Percentiles rank a stretch among this genome's conserved stretches.
These are phyloP conservation scores for Plotosus lineatus DNA, from an alignment of 2,113 vertebrate genomes.

Conservation along the genomic window DNA sequence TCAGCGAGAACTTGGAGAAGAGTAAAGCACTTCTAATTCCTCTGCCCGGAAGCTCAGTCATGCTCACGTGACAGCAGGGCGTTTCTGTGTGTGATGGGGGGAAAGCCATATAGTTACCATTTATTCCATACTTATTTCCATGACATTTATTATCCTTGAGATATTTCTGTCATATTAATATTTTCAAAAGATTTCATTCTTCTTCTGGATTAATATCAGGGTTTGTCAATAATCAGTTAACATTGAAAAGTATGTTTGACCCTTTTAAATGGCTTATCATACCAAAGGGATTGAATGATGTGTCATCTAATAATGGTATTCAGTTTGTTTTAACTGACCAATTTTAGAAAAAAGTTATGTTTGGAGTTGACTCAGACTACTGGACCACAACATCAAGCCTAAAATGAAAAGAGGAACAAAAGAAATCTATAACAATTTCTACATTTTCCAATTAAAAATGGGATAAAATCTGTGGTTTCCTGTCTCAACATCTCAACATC, in stretches of 20 bases:
- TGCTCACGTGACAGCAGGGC: slow-evolving; percentile 12
- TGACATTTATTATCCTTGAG: too few relatives aligned
- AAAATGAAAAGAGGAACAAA: not conserved
- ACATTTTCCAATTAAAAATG: not conserved
- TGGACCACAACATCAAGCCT: not conserved
- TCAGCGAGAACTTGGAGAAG: slow-evolving; percentile 26
- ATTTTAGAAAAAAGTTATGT: not conserved
- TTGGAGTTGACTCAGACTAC: not conserved
- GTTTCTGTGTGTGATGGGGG: not conserved
- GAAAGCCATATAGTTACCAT: not conserved
- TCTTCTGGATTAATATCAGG: not conserved
- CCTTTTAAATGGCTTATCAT: not conserved
- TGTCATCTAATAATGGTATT: not conserved
- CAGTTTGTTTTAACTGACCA: not conserved
- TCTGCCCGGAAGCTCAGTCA: slow-evolving; percentile 51
- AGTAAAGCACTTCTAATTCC: slow-evolving; percentile 8
- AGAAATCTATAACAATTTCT: not conserved
- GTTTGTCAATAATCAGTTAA: too few relatives aligned
- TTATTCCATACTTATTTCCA: too few relatives aligned
- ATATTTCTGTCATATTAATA: not conserved
- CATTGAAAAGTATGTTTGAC: not conserved
- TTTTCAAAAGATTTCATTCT: not conserved
- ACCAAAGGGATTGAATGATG: not conserved
- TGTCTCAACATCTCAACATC: too few relatives aligned
- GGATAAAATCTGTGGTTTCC: not conserved